Conservation (phyloP, 2,888 invertebrate genomes). For the Gastracanthus pulcherrimus region DNA sequence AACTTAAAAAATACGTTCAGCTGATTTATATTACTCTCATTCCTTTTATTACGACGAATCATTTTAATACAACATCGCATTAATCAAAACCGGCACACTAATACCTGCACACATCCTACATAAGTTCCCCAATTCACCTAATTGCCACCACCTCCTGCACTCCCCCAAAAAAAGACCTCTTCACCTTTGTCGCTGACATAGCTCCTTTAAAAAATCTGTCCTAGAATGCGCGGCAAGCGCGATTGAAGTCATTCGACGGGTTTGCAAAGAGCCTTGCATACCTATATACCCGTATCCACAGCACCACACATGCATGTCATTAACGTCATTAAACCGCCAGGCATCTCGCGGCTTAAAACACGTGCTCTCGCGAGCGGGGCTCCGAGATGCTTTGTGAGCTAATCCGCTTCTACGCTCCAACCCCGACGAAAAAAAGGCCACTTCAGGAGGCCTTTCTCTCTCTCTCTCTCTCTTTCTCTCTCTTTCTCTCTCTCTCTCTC, state of each 20-base stretch:
- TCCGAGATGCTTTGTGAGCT: constrained; percentile 31
- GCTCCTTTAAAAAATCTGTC: not conserved
- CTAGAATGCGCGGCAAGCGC: not conserved
- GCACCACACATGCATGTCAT: constrained; percentile 10
- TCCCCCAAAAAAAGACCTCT: not conserved
- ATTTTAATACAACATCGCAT: no score
- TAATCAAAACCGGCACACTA: no score
- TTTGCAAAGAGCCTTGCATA: not conserved
- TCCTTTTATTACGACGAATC: no score
- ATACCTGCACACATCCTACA: no score
- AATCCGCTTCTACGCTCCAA: not conserved
- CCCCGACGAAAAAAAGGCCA: not conserved
- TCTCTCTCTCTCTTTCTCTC: not conserved
- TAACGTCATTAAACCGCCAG: constrained; percentile 29
- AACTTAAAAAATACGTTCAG: no score
- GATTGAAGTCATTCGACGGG: constrained; percentile 32
- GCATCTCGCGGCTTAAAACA: not conserved
- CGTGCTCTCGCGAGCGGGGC: no score
- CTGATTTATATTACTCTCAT: no score
- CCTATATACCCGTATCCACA: not conserved
- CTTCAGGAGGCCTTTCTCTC: not conserved
- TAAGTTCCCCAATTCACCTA: no score
- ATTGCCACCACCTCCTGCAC: not conserved
- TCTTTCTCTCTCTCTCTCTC: not conserved
- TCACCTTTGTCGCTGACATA: not conserved